Base-by-base conservation (phyloP, 2,113 vertebrate genomes). In the Oxyruncus cristatus region DNA sequence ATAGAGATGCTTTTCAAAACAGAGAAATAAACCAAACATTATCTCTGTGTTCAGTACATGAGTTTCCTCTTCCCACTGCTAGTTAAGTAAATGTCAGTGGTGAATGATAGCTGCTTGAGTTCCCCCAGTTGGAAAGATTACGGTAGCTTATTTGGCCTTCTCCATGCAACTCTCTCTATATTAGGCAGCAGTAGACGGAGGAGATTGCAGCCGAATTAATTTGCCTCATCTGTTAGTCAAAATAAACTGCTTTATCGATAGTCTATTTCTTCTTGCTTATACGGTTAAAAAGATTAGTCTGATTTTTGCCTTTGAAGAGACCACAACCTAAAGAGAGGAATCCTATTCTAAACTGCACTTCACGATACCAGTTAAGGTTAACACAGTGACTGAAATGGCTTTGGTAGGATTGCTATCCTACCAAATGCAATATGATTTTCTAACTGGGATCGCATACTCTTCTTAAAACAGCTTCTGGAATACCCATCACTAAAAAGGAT, bases 201-300 rank as follows among this genome's bases (percentile, higher is more conserved):
- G 50, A 93, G 46, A 67, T 89, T 67, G 79, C 44, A 85, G 66
- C 49, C 3, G 5, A 91, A 35, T 83, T 85, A 83, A 90, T 86
- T 82, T 92, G 68, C 61, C 70, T 87, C 30, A 47, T 74, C 61
- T 55, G 35, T 62, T 87, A 71, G 44, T 76, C 41, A 80, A 81
- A 95, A 87, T 94, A 62, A 88, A 89, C 28, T 68, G 52, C 47
- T 86, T 91, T 91, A 91, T 73, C 61, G n/a, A 21, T 87, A 87
- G 59, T n/a, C 46, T 32, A 9, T 88, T 93, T 76, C 56, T 89
- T 87, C 42, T 85, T 66, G 30, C 27, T 74, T 75, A 30, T 14
- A 10, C 24, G 66, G 10, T 33, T 73, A 53, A 77, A 71, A 59
- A n/a, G n/a, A 46, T 92, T 13, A 59, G 20, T 49, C 46, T 85